phyloP scores from a whole-genome alignment of 2,113 vertebrate species.

The Microcebus ravelobensis region DNA sequence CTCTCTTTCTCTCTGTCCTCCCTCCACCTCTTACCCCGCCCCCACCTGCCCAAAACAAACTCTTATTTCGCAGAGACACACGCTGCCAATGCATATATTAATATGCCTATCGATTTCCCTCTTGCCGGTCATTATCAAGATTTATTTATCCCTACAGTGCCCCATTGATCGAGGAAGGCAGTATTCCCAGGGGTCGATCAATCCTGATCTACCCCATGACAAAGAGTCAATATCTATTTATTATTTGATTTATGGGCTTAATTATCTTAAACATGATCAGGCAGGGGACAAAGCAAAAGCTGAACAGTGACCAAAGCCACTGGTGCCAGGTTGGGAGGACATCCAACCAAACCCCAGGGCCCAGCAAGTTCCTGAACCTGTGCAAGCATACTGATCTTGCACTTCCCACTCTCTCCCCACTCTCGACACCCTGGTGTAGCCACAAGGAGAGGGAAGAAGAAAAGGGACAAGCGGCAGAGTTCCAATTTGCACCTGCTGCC shows the following conservation, averaged over 20 bases:
- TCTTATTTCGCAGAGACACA: conserved; percentile 64
- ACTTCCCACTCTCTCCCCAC: not conserved
- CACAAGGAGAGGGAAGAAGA: not conserved
- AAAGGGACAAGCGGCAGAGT: not conserved
- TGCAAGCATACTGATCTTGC: not conserved
- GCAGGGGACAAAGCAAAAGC: conserved; percentile 32
- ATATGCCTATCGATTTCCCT: conserved; percentile 81
- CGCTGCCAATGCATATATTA: conserved; percentile 75
- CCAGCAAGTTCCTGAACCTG: not conserved
- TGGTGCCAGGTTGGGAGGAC: not conserved
- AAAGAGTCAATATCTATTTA: conserved; percentile 87
- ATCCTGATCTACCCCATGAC: conserved; percentile 82
- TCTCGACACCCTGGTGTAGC: not conserved
- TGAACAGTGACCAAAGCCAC: conserved; percentile 10
- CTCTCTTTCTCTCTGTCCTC: not conserved
- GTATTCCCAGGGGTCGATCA: conserved; percentile 82
- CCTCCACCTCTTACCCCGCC: rapidly evolving
- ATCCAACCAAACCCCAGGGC: not conserved
- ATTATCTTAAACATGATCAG: conserved; percentile 77
- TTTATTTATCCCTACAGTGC: conserved; percentile 82
- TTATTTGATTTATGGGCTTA: conserved; percentile 85
- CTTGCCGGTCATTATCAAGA: conserved; percentile 83
- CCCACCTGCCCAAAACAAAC: conserved; percentile 30
- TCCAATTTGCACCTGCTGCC: not conserved
- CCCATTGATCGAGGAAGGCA: conserved; percentile 81